These are phyloP conservation scores for Dasypus novemcinctus DNA, from an alignment of 2,113 vertebrate species.

Conservation along the genomic window DNA sequence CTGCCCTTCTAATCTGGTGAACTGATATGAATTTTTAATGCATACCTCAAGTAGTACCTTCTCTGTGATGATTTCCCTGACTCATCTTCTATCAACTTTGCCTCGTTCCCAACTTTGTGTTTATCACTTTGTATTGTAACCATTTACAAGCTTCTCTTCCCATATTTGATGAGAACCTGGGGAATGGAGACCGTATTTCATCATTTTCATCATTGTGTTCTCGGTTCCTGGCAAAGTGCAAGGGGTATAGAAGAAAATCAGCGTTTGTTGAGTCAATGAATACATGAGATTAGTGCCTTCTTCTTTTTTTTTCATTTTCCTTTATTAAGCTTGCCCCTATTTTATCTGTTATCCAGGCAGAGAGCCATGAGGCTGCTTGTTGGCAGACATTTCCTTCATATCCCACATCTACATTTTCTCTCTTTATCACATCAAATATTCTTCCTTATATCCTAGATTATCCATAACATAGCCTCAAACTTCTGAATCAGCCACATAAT, in stretches of 20 bases:
- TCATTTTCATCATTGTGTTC: background rate
- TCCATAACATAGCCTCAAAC: no score
- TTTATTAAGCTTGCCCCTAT: background rate
- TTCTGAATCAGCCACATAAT: background rate
- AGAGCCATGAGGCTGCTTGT: background rate
- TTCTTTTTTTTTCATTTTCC: background rate
- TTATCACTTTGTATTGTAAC: background rate
- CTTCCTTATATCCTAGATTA: background rate
- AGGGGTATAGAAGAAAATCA: background rate
- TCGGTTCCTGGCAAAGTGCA: background rate
- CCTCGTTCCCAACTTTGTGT: background rate
- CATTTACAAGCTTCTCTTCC: background rate
- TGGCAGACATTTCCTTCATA: background rate
- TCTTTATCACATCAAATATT: background rate
- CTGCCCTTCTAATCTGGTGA: background rate
- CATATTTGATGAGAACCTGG: background rate
- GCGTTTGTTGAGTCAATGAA: background rate
- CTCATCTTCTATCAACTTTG: background rate
- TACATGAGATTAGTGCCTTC: background rate
- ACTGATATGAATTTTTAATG: background rate
- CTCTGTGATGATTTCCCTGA: background rate
- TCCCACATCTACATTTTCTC: background rate
- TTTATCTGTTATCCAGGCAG: background rate
- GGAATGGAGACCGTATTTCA: background rate
- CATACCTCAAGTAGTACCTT: background rate